Base-by-base conservation (phyloP, 1,140 invertebrate species). In the Drosophila fuyamai region DNA sequence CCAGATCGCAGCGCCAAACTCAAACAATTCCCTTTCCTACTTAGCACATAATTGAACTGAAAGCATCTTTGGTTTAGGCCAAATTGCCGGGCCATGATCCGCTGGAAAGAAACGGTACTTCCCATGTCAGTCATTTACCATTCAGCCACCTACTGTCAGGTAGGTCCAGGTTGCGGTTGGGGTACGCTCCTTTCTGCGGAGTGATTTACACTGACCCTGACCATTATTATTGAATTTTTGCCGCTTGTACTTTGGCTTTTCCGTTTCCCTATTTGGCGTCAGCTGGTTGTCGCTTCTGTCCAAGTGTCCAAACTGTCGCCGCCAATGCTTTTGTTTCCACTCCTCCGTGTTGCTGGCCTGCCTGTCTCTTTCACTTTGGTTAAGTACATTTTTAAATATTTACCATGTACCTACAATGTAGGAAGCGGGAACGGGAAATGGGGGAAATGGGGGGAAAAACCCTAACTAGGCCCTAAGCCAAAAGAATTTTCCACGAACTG, bases 331-430 rank as follows among this genome's bases (percentile, higher is more conserved):
- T 61, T 62, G 48, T 56, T 47, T 65, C 50, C 41, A 47, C 57
- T 61, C 23, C 60, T 36, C 41, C 35, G 56, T 58, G n/a, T 55
- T 44, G 6, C 8, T 32, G 6, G 29, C 29, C 29, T 32, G 82
- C 83, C 81, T 89, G 84, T 88, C 84, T 88, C 84, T 88, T 88
- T 88, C 84, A 88, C 84, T 88, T 89, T 88, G 84, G 80, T 54
- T 89, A 89, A 89, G 84, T 90, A 88, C 79, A 89, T 88, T 88
- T 89, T 88, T 88, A 88, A 88, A 88, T 88, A 88, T 88, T 88
- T 88, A 84, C 84, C 84, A 80, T 88, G 83, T 88, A 63, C 67
- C 70, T 70, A 62, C 23, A 23, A 23, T 23, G 57, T 61, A 70
- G 60, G 23, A 32, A 32, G 0, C 38, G 54, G 41, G 27, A 4